These are phyloP conservation scores for Mesoligia furuncula DNA, from an alignment of 2,888 invertebrate genomes.

Conservation along the genomic window DNA sequence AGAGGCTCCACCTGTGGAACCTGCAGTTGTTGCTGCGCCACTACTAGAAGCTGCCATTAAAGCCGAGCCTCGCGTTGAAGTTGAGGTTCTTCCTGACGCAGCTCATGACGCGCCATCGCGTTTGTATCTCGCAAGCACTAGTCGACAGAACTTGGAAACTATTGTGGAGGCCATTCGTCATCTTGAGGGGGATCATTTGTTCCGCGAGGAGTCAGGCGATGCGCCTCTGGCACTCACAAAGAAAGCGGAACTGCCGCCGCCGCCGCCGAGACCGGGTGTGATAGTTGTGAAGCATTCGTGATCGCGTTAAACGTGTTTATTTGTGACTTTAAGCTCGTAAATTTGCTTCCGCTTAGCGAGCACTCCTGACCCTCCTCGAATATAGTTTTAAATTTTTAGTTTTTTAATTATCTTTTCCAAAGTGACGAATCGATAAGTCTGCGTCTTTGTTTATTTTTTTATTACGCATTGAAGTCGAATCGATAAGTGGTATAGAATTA, in stretches of 20 bases:
- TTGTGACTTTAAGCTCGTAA: slow-evolving; percentile 74
- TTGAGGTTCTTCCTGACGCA: slow-evolving; percentile 91
- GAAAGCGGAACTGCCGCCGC: slow-evolving; percentile 87
- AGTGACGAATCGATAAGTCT: slow-evolving; percentile 90
- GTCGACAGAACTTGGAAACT: slow-evolving; percentile 98
- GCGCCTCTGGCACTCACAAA: slow-evolving; percentile 91
- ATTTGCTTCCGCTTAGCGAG: slow-evolving; percentile 80
- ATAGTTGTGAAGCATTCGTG: slow-evolving; percentile 97
- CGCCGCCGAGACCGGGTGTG: slow-evolving; percentile 95
- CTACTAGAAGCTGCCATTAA: slow-evolving; percentile 96
- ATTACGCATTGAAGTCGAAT: slow-evolving; percentile 81
- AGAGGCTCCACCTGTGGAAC: slow-evolving; percentile 71
- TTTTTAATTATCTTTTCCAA: slow-evolving; percentile 88
- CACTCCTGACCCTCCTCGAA: slow-evolving; percentile 87
- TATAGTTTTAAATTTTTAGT: slow-evolving; percentile 87
- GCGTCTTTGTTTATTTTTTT: slow-evolving; percentile 84
- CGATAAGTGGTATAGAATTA: slow-evolving; percentile 77
- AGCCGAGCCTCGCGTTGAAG: slow-evolving; percentile 96
- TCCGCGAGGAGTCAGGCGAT: slow-evolving; percentile 93
- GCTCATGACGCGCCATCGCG: slow-evolving; percentile 82
- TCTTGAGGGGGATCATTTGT: slow-evolving; percentile 98
- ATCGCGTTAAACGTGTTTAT: slow-evolving; percentile 84
- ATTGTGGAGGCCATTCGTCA: slow-evolving; percentile 99
- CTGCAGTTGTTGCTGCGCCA: slow-evolving; percentile 89
- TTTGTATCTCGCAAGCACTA: slow-evolving; percentile 91